Evolutionary conservation across 2,888 invertebrate species (phyloP), one percentile per base, ranked within the genome.

Genomic region (Lymantria dispar): DNA sequence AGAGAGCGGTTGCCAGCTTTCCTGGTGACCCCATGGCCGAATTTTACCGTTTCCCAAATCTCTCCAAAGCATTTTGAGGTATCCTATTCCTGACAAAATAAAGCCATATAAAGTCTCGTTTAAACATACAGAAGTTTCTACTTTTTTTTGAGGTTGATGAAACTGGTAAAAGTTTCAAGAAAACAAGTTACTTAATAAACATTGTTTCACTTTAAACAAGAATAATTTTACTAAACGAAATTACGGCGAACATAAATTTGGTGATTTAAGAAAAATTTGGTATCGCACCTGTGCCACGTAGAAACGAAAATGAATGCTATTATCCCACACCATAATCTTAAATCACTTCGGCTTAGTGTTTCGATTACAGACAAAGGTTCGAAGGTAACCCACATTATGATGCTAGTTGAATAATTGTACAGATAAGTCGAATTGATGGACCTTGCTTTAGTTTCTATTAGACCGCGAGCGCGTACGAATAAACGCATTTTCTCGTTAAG

Each of bases 251-350:
- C 72, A 80, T 83, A 83, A 84, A 83, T 83, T 78, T 75, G 56
- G 60, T 71, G 79, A 82, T 83, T 86, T 79, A 80, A 81, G 78
- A 85, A 84, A 85, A 83, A 83, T 74, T 77, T 74, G 72, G 74
- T 71, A 71, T 72, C 76, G 80, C 87, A 87, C 87, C 89, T 87
- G 87, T 78, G 82, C 78, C 75, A 66, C 76, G 76, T 75, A 71
- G 76, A 73, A 78, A 81, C 78, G 80, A 83, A 85, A 87, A 86
- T 87, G 87, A 83, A 79, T 75, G 83, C 85, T 74, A 86, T 90
- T 89, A 89, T 87, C 87, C 88, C 87, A 76, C 76, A 83, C 87
- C 85, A 89, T 90, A 88, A 90, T 87, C 89, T 87, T 90, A 89
- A 90, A 90, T 90, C 88, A 88, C 90, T 84, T 77, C 72, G 86